Evolutionary conservation across 2,113 vertebrate species (phyloP).

Genomic region (Esox niger): DNA sequence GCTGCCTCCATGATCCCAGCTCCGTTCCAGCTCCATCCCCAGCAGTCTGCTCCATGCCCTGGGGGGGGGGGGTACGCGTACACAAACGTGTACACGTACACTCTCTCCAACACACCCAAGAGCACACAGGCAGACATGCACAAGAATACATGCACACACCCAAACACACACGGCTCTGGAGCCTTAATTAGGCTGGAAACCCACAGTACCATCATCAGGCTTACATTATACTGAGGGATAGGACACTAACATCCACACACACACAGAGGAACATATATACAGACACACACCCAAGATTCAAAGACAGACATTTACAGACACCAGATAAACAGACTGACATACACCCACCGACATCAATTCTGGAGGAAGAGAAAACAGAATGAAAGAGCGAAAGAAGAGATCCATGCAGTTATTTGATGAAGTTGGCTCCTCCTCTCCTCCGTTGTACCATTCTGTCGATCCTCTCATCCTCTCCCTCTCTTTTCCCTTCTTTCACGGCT

Average conservation of each 20-base stretch:
- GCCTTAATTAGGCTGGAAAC: slow-evolving; percentile 41
- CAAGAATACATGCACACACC: slow-evolving; percentile 9
- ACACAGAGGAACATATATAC: too few species aligned
- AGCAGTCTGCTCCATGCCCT: slow-evolving; percentile 58
- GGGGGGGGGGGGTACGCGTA: too few species aligned
- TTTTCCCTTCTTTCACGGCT: neutral
- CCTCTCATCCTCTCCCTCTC: neutral
- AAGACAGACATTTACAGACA: too few species aligned
- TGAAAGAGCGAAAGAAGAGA: neutral
- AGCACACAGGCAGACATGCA: slow-evolving; percentile 29
- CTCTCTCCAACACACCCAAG: slow-evolving; percentile 18
- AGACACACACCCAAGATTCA: neutral
- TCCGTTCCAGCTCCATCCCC: slow-evolving; percentile 62
- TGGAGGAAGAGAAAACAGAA: too few species aligned
- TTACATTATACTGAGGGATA: neutral
- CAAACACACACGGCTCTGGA: slow-evolving; percentile 1
- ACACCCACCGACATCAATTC: too few species aligned
- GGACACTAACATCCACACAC: neutral
- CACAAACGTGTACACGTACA: slow-evolving; percentile 41
- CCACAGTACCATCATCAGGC: neutral
- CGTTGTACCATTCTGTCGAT: neutral
- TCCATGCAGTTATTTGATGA: neutral
- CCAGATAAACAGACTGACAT: too few species aligned
- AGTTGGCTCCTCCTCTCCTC: slow-evolving; percentile 7
- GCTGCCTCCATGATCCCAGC: slow-evolving; percentile 68